Conservation (phyloP, 1,140 invertebrate genomes). For the Halictus rubicundus region DNA sequence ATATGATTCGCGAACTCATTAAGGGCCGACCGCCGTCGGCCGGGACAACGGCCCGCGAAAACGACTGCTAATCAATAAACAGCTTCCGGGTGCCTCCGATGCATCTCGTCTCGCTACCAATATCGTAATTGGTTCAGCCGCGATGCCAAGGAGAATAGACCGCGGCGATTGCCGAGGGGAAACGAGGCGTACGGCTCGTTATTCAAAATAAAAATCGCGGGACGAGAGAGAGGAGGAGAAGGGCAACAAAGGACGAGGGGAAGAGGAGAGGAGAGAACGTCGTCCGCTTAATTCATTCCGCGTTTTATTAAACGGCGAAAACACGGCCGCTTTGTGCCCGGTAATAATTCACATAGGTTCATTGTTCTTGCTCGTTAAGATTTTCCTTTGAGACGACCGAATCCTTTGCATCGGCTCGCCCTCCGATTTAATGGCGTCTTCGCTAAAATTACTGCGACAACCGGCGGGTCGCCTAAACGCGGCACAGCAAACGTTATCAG, state of each 20-base stretch:
- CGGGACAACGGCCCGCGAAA: background rate
- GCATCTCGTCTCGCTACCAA: constrained; percentile 2
- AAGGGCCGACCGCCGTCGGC: background rate
- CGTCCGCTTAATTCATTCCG: constrained; percentile 43
- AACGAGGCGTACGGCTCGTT: constrained; percentile 5
- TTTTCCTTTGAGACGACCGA: constrained; percentile 47
- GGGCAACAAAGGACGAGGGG: background rate
- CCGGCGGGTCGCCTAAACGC: background rate
- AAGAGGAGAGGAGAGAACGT: background rate
- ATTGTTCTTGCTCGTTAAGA: constrained; percentile 49
- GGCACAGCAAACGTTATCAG: constrained; percentile 8
- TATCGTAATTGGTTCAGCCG: constrained; percentile 29
- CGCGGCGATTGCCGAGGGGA: background rate
- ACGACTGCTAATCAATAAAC: constrained; percentile 14
- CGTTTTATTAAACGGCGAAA: constrained; percentile 49
- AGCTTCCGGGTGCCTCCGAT: background rate
- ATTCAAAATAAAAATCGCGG: constrained; percentile 30
- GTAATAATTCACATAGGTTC: constrained; percentile 50
- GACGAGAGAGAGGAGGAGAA: background rate
- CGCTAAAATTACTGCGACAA: constrained; percentile 38
- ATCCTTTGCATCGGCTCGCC: constrained; percentile 42
- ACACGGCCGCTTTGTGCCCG: constrained; percentile 34
- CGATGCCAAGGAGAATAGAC: background rate
- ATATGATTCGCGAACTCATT: background rate
- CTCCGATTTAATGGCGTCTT: constrained; percentile 25